Base-by-base conservation (phyloP, 1,140 invertebrate genomes). In the Adoxophyes honmai region DNA sequence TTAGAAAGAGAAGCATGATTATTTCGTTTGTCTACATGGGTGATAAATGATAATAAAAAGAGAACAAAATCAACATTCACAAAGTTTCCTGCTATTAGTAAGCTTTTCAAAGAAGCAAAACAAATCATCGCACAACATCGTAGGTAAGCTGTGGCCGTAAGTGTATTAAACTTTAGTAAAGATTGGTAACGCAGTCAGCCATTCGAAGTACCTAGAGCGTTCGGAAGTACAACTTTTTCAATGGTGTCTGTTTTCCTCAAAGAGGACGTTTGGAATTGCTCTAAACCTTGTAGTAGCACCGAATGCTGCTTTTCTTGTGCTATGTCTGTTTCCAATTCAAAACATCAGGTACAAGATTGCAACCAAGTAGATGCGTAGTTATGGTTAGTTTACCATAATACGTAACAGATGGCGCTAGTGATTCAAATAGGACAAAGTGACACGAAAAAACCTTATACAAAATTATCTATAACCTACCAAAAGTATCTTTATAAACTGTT, bases 171-270 rank as follows among this genome's bases (percentile, higher is more conserved):
- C n/a, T n/a, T n/a, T n/a, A n/a, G 39, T 10, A 13, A 28, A 11
- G 18, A n/a, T 33, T 21, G 21, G 28, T 28, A 6, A 13, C 36
- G 52, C 39, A 59, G 33, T 57, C 63, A 51, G 65, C 71, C 67
- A 57, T 64, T 64, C 55, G 52, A 44, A 70, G 86, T 93, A 95
- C 94, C 94, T 95, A 94, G 85, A 57, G 94, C 93, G 81, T 94
- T 95, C 36, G 95, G 95, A 62, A 96, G 91, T 48, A 95, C 90
- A 66, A 94, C 93, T 91, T 96, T 96, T 90, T 95, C 95, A 70
- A 92, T 89, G 10, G 94, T 96, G 66, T 94, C 92, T 16, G 94
- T 94, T 75, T 93, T 92, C 88, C 95, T 95, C 74, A 96, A 88
- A 52, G 90, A 89, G 54, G 93, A 91, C 55, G 91, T 68, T 76